Evolutionary conservation across 2,888 invertebrate species (phyloP), one percentile per base, ranked within the genome.

Genomic region (Drosophila crucigera): DNA sequence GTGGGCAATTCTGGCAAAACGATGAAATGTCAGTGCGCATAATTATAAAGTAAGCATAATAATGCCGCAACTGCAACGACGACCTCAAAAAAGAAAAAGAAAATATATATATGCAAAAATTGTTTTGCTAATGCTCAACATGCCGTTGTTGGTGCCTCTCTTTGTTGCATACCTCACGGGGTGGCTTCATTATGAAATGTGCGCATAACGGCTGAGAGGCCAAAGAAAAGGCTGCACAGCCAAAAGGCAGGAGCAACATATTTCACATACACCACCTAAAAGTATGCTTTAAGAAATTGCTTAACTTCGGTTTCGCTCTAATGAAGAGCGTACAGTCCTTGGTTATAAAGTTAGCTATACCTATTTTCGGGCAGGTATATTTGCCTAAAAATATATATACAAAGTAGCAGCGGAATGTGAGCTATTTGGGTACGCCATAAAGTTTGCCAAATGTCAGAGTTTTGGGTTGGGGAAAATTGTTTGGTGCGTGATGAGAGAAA

Each of bases 251-350:
- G 68, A 78, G 86, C 50, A 28, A 56, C 28, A 39, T 88, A 81
- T 84, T 85, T 85, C 53, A 66, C 76, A 63, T 66, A 76, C 84
- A 84, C 68, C 78, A 82, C 84, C 88, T 80, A 72, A 68, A 76
- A 80, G 83, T 78, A 89, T 89, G 87, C 87, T 76, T 84, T 75
- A 89, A 85, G 88, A 85, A 87, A 75, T 81, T 70, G 66, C 71
- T 30, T 53, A 80, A 69, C 72, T 77, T 73, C 52, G 54, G 22
- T 52, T 39, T 28, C 37, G 64, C 55, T 73, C 71, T 85, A 89
- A 88, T 89, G 85, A 79, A 87, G 87, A 70, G 49, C 47, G n/a
- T 25, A 49, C 43, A 47, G 28, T 49, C 22, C n/a, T 43, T 35
- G 35, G 9, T 49, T 16, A 19, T 52, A 28, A 28, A 86, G 73